Base-by-base conservation (phyloP, 1,140 invertebrate species). In the Nephila pilipes region DNA sequence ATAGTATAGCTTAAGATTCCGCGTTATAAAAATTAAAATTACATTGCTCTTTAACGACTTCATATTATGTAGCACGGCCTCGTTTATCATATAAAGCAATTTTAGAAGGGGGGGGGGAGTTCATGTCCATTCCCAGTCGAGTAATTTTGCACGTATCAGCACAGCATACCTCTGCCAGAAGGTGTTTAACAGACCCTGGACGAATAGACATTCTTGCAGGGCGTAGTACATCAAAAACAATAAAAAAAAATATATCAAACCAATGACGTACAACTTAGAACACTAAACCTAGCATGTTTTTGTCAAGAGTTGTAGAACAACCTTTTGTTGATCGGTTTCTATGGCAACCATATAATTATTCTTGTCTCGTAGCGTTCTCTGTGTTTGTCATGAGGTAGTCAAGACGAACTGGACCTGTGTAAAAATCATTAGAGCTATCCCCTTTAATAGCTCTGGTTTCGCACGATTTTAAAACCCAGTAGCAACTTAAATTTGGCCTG, bases 341-440 rank as follows among this genome's bases (percentile, higher is more conserved):
- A 55, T 89, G 69, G 69, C 18, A 20, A 89, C 87, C 16, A 1
- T 18, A 89, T 89, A 89, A 89, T 69, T 89, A 89, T 89, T 75
- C 87, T 2, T 22, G 46, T 89, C 87, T 89, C 87, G 87, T 89
- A 46, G 65, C 2, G 58, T 22, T 29, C 32, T 12, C 22, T 65
- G 69, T 75, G 32, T 69, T 87, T 87, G 46, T 65, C 29, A 63
- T 12, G 87, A 12, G 25, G 38, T 25, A 57, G 46, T 22, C 60
- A 79, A 55, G 54, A 63, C 69, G 16, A 57, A 14, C 16, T 18
- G 22, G 22, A 32, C 65, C 22, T 22, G 14, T 32, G 22, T 20
- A 79, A 89, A 89, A 89, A 89, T 89, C 87, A 89, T 89, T 89
- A 89, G 16, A 89, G 29, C 12, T 46, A 29, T 79, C 54, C 36